These are phyloP conservation scores for Pedetes capensis DNA, from an alignment of 2,113 vertebrate genomes.

Conservation along the genomic window DNA sequence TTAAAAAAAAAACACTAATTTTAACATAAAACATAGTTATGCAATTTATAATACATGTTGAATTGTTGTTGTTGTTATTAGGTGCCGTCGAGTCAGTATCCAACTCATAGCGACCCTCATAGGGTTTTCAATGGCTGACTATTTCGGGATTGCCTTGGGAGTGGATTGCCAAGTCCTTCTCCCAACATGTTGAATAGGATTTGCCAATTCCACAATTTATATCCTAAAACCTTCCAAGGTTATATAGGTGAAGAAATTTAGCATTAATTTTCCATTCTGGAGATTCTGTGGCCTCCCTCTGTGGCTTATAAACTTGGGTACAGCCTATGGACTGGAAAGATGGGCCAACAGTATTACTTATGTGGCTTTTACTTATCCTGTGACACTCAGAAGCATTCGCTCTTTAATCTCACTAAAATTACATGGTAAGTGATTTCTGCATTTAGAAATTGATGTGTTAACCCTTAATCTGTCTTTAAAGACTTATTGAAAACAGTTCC, in stretches of 20 bases:
- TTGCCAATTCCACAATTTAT: conserved; percentile 21
- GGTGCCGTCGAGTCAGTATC: too few relatives aligned
- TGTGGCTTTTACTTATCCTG: background rate
- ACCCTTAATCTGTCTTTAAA: conserved; percentile 1
- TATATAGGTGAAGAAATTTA: background rate
- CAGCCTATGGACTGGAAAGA: background rate
- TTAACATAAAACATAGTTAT: conserved; percentile 14
- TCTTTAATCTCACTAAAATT: conserved; percentile 1
- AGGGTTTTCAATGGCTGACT: too few relatives aligned
- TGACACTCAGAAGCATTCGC: background rate
- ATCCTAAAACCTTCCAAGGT: background rate
- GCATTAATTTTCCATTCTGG: background rate
- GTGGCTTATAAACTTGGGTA: background rate
- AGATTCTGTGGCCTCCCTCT: background rate
- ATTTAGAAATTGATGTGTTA: conserved; percentile 13
- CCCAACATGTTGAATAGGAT: background rate
- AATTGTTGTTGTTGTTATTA: too few relatives aligned
- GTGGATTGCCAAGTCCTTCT: too few relatives aligned
- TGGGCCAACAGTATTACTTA: background rate
- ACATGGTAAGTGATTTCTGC: background rate
- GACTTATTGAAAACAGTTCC: conserved; percentile 1
- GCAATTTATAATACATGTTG: conserved; percentile 38
- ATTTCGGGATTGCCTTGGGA: too few relatives aligned
- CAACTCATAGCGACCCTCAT: too few relatives aligned
- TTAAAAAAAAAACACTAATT: conserved; percentile 43